Percentiles rank a stretch among this genome's conserved stretches.
Evolutionary conservation across 1,140 invertebrate genomes (phyloP).

Genomic region (Gryllus bimaculatus): DNA sequence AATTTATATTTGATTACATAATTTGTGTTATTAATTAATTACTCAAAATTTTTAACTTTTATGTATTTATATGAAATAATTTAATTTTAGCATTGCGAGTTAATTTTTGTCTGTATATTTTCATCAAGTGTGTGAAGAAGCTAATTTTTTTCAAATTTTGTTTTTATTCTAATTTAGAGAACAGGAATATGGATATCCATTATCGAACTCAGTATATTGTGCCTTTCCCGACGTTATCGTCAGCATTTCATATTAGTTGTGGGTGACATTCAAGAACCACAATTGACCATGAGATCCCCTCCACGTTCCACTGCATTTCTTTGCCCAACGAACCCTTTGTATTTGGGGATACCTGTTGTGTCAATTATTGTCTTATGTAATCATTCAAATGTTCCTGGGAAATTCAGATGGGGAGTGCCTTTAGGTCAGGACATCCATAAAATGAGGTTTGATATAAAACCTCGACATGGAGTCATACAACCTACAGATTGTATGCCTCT

Average conservation of each 20-base stretch:
- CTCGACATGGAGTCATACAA: background rate
- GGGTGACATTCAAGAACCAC: background rate
- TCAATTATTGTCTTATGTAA: background rate
- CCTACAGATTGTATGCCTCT: background rate
- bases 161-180: background rate
- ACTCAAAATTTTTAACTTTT: no score
- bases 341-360: background rate
- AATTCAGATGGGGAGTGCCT: background rate
- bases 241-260: background rate
- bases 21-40: no score
- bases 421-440: background rate
- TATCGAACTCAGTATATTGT: background rate
- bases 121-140: no score
- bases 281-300: background rate
- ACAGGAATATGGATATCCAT: background rate
- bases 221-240: background rate
- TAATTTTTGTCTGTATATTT: no score
- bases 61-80: no score
- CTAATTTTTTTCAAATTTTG: no score
- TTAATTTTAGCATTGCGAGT: no score
- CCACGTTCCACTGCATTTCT: background rate
- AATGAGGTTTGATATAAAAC: background rate
- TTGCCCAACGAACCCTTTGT: background rate
- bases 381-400: background rate
- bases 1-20: no score